These are phyloP conservation scores for Erebia palarica DNA, from an alignment of 2,888 invertebrate species.

Conservation along the genomic window DNA sequence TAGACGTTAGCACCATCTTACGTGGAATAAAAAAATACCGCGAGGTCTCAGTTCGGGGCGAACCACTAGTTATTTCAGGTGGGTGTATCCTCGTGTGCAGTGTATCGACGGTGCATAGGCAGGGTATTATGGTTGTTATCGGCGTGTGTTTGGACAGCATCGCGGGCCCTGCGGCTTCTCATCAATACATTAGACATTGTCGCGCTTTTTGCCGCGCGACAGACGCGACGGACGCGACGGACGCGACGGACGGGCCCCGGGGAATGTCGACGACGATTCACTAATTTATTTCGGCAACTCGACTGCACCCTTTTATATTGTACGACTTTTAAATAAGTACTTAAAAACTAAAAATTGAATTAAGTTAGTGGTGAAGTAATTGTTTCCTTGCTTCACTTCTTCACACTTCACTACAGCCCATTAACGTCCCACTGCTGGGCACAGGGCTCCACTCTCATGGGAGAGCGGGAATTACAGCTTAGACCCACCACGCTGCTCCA, in stretches of 20 bases:
- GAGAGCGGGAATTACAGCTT: no score
- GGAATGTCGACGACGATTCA: constrained; percentile 76
- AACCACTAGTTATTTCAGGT: no score
- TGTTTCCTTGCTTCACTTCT: no score
- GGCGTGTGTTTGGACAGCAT: constrained; percentile 34
- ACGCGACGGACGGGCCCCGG: constrained; percentile 44
- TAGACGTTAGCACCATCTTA: no score
- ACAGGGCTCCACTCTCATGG: no score
- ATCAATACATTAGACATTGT: constrained; percentile 77
- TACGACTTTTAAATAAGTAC: constrained; percentile 1
- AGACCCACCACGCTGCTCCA: no score
- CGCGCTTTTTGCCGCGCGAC: constrained; percentile 62
- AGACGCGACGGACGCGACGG: constrained; percentile 56
- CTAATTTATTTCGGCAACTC: constrained; percentile 75
- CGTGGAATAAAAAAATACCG: no score
- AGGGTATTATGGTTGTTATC: constrained; percentile 3
- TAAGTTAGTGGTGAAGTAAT: no score
- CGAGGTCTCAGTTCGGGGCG: no score
- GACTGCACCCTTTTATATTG: constrained; percentile 8
- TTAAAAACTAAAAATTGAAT: no score
- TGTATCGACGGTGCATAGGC: neutral
- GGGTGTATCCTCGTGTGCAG: neutral
- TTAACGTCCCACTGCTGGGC: no score
- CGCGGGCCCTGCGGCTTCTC: constrained; percentile 57
- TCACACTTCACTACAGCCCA: no score